A percentile compares a stretch with the other conserved stretches of the same genome.
Evolutionary conservation across 2,113 vertebrate genomes (phyloP).

Genomic region (Lagenorhynchus albirostris): DNA sequence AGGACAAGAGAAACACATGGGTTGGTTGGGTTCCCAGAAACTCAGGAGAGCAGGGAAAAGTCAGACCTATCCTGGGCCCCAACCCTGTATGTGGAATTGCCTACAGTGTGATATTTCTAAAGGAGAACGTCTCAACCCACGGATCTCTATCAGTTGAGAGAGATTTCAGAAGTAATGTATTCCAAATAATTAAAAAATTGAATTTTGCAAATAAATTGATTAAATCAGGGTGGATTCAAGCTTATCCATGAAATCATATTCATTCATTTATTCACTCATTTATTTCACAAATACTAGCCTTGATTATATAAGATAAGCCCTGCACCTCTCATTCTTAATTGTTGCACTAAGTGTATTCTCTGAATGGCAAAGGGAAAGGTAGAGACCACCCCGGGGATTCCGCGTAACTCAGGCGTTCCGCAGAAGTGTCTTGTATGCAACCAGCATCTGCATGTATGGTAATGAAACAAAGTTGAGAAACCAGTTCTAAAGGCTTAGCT

Average conservation of each 20-base stretch:
- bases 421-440: rapidly evolving
- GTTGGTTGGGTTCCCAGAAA: neutral
- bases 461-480: neutral
- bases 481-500: neutral
- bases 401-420: rapidly evolving
- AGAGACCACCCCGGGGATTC: neutral
- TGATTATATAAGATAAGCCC: neutral
- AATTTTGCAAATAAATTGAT: neutral
- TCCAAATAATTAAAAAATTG: neutral
- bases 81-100: neutral
- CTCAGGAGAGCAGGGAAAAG: neutral
- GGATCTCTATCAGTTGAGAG: neutral
- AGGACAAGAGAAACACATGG: neutral
- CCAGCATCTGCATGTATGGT: neutral
- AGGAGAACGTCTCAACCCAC: neutral
- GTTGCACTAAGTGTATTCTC: neutral
- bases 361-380: neutral
- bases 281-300: neutral
- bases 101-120: neutral
- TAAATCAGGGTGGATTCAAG: neutral
- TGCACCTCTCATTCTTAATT: neutral
- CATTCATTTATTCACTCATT: neutral
- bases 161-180: neutral
- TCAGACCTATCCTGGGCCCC: neutral
- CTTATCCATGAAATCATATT: neutral